Evolutionary conservation across 2,797 vertebrate species (phyloP), one percentile per base, ranked within the genome.

Genomic region (Scomberomorus guttatus): DNA sequence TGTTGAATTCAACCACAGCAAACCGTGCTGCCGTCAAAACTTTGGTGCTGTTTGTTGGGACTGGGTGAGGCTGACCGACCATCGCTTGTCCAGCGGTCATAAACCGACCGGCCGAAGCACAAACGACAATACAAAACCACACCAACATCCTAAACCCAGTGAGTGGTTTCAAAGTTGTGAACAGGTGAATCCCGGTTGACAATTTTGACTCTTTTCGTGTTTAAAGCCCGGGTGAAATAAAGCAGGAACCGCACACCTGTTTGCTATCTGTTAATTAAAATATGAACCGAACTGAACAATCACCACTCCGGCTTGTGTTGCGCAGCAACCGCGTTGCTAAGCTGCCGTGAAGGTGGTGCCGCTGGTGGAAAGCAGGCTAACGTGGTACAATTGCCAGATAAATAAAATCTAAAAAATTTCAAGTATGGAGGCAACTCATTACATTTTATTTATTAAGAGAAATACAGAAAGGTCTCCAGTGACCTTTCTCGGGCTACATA

Each of bases 1-100:
- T 50, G 80, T 89, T 92, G 44, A 87, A 87, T 14, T 87, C 77
- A 18, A 1, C 15, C 44, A 87, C 74, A 12, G 87, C 86, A 1
- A 91, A 91, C 10, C 22, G 75, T 0, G 88, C 83, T 4, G 79
- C 87, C 2, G 4, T 56, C 59, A 62, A 0, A 6, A 84, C 84
- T 0, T 0, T 2, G 13, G 7, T 14, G 39, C 46, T 25, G 75
- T 83, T 82, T 0, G 65, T 64, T 0, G 79, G 65, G 29, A 90
- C 72, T 0, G 17, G 44, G 1, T 0, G 55, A 0, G 84, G 61
- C 13, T 77, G 32, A 20, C 88, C 88, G 20, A 68, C 25, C 73
- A 79, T 77, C 27, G 11, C 4, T 1, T n/a, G 29, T 50, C 24
- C 50, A 4, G 29, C 11, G 14, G 11, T 8, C 8, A 5, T 17